These are phyloP conservation scores for Mastacembelus armatus DNA, from an alignment of 2,797 vertebrate species.

Conservation along the genomic window DNA sequence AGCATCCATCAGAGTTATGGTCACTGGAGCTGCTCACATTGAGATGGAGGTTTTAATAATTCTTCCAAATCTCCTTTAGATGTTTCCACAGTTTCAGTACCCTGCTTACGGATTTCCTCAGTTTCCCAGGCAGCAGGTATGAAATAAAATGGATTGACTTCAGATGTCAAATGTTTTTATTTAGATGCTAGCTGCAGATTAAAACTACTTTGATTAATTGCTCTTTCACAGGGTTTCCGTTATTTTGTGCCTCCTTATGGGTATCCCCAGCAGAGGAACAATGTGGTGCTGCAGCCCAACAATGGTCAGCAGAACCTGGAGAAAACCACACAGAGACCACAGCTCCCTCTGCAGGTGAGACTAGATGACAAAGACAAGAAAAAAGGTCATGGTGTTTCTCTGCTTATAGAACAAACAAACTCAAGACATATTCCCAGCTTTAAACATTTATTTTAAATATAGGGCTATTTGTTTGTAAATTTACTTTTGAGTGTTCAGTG, in stretches of 20 bases:
- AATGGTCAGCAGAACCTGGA: slow-evolving; percentile 71
- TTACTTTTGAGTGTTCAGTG: neutral
- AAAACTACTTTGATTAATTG: neutral
- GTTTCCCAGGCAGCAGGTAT: slow-evolving; percentile 74
- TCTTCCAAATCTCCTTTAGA: slow-evolving; percentile 49
- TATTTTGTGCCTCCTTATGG: slow-evolving; percentile 78
- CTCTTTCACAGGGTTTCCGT: slow-evolving; percentile 71
- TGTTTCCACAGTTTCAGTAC: slow-evolving; percentile 74
- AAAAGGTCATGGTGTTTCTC: neutral
- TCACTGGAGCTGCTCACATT: neutral
- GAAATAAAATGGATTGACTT: slow-evolving; percentile 7
- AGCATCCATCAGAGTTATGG: neutral
- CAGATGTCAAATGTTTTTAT: neutral
- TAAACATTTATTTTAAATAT: neutral
- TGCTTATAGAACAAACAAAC: neutral
- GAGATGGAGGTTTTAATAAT: neutral
- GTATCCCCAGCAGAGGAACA: slow-evolving; percentile 78
- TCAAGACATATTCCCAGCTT: neutral
- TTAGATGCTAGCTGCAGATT: neutral
- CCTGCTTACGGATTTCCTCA: slow-evolving; percentile 74
- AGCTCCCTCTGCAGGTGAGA: slow-evolving; percentile 80
- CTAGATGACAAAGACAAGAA: neutral
- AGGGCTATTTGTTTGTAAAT: no score
- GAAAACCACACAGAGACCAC: slow-evolving; percentile 76
- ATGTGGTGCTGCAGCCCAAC: slow-evolving; percentile 66